Base-by-base conservation (phyloP, 2,797 vertebrate genomes). In the Gadopsis marmoratus region DNA sequence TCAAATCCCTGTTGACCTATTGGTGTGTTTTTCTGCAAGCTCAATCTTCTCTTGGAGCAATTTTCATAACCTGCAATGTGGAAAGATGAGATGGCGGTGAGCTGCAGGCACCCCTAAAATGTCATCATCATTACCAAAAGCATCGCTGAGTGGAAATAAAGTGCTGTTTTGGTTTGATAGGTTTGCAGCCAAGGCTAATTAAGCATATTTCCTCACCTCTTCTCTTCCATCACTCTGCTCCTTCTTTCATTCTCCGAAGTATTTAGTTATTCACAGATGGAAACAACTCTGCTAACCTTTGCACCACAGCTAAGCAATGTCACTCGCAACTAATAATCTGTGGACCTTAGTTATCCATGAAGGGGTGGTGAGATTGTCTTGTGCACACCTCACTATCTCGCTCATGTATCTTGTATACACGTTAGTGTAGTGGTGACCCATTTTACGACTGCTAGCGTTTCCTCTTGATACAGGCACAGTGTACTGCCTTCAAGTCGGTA, bases 371-470 rank as follows among this genome's bases (percentile, higher is more conserved):
- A 54, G 72, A 80, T 81, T 81, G 86, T 83, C 82, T 71, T 64
- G 50, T 78, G 84, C 89, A 89, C 74, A 76, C 81, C 72, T 79
- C 68, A 12, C 83, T 89, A 73, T 92, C 84, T 82, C 45, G 8
- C 54, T 74, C 74, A 82, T 71, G 64, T 87, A 72, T 87, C 69
- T 84, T 68, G 80, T 71, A 70, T 81, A 68, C 74, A 60, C 31
- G 16, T 76, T 79, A 66, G 79, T 55, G 83, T 74, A 48, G 66
- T 21, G 29, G 47, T 92, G 88, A 92, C 92, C 91, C 88, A 93
- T 92, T 93, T 94, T 87, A 83, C 83, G 84, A 76, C 79, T 50
- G 82, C 87, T 75, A 87, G 86, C 72, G 51, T 93, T 93, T 94
- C 93, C 90, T 91, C 87, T 63, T 62, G 73, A 87, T 85, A 83